Percentiles rank a stretch among this genome's conserved stretches.
phyloP scores from a whole-genome alignment of 2,888 invertebrate genomes.

The Epirrita christyi region DNA sequence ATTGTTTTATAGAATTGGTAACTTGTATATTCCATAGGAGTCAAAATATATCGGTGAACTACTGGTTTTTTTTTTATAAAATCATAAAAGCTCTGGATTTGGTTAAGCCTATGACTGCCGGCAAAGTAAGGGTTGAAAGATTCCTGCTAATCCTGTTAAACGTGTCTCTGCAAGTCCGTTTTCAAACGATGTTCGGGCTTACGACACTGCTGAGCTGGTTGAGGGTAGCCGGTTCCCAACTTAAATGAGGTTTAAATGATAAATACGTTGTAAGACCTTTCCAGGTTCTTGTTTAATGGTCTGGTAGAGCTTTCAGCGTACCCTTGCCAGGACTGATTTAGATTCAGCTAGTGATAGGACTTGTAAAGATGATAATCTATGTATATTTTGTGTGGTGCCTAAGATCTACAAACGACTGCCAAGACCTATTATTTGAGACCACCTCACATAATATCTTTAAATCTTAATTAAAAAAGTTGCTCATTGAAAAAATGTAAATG shows the following conservation, averaged over 20 bases:
- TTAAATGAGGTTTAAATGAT: neutral
- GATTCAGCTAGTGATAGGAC: too few species aligned
- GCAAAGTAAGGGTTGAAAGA: neutral
- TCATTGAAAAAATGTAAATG: too few species aligned
- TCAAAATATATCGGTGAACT: slow-evolving; percentile 23
- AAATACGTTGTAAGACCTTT: too few species aligned
- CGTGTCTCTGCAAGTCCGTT: slow-evolving; percentile 1
- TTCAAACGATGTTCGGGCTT: slow-evolving; percentile 15
- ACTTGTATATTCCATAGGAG: slow-evolving; percentile 12
- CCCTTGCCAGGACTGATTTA: too few species aligned
- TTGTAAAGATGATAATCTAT: too few species aligned
- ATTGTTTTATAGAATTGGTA: slow-evolving; percentile 28
- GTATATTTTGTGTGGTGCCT: too few species aligned
- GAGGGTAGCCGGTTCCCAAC: slow-evolving; percentile 1
- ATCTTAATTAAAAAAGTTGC: too few species aligned
- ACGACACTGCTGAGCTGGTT: slow-evolving; percentile 7
- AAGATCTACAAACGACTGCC: too few species aligned
- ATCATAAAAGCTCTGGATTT: slow-evolving; percentile 2
- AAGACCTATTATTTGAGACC: too few species aligned
- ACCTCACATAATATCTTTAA: too few species aligned
- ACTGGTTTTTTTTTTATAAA: slow-evolving; percentile 15
- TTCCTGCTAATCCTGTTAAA: slow-evolving; percentile 14
- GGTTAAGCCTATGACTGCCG: neutral
- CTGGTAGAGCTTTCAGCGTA: too few species aligned
- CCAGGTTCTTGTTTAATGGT: too few species aligned